Evolutionary conservation across 2,797 vertebrate genomes (phyloP).

Genomic region (Cirrhinus mrigala): DNA sequence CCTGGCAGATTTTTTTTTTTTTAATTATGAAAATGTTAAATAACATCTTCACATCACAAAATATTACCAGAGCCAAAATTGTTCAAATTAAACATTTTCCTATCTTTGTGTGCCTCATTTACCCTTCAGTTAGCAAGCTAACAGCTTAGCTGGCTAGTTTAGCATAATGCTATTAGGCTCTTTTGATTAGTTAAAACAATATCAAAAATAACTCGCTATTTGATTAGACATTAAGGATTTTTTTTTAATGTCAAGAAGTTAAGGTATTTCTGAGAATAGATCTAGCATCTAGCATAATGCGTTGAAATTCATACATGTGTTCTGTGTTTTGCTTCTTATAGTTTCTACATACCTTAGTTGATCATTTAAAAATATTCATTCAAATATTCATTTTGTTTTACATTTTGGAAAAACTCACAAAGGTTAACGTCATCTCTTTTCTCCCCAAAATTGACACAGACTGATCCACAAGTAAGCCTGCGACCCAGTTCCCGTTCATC

Average conservation of each 20-base stretch:
- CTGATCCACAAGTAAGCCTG: conserved; percentile 33
- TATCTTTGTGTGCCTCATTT: not conserved
- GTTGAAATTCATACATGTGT: not conserved
- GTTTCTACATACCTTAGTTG: not conserved
- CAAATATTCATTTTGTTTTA: not conserved
- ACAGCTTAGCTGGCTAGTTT: not conserved
- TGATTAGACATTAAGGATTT: not conserved
- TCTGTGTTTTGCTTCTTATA: not conserved
- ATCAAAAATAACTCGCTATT: not conserved
- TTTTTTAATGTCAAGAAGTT: not conserved
- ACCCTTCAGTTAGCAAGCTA: not conserved
- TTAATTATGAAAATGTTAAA: not conserved
- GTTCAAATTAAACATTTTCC: not conserved
- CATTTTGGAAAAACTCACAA: not conserved
- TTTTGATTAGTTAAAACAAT: not conserved
- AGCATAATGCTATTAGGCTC: not conserved
- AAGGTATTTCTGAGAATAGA: not conserved
- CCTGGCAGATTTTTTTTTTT: too few species aligned
- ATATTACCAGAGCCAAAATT: not conserved
- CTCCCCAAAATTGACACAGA: not conserved
- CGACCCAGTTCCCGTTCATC: conserved; percentile 30
- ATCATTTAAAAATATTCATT: not conserved
- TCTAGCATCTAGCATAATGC: not conserved
- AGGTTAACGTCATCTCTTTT: not conserved
- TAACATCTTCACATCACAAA: not conserved